These are phyloP conservation scores for Chrysina gloriosa DNA, from an alignment of 2,888 invertebrate genomes.

Conservation along the genomic window DNA sequence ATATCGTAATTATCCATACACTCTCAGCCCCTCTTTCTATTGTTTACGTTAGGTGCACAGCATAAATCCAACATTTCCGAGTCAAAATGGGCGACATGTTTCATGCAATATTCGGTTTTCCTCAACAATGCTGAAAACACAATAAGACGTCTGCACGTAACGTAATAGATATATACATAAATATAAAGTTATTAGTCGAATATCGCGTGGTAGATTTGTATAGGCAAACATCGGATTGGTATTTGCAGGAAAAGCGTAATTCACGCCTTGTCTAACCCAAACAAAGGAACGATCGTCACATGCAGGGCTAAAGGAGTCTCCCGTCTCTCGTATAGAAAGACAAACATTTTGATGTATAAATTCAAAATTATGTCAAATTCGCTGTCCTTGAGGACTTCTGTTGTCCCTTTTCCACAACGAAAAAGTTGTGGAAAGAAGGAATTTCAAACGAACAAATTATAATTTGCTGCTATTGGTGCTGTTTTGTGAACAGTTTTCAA, in stretches of 20 bases:
- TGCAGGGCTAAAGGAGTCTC: neutral
- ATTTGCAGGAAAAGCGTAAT: neutral
- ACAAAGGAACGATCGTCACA: neutral
- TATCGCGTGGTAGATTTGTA: neutral
- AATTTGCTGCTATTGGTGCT: constrained; percentile 10
- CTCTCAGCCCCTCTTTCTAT: neutral
- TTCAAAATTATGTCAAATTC: constrained; percentile 3
- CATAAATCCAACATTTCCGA: neutral
- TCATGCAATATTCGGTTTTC: neutral
- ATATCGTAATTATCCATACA: neutral
- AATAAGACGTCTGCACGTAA: constrained; percentile 2
- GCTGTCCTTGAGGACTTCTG: neutral
- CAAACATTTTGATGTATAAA: neutral
- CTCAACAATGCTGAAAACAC: neutral
- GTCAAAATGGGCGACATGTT: neutral
- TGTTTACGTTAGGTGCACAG: neutral
- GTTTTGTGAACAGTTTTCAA: constrained; percentile 18
- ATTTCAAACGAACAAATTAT: constrained; percentile 19
- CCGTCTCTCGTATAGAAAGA: neutral
- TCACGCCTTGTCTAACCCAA: neutral
- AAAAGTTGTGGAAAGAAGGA: neutral
- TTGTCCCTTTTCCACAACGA: neutral
- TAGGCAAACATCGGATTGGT: neutral
- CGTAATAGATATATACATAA: constrained; percentile 2
- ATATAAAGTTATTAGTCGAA: neutral